Evolutionary conservation across 23 tunicate genomes (phyloP).

Genomic region (Styela clava): DNA sequence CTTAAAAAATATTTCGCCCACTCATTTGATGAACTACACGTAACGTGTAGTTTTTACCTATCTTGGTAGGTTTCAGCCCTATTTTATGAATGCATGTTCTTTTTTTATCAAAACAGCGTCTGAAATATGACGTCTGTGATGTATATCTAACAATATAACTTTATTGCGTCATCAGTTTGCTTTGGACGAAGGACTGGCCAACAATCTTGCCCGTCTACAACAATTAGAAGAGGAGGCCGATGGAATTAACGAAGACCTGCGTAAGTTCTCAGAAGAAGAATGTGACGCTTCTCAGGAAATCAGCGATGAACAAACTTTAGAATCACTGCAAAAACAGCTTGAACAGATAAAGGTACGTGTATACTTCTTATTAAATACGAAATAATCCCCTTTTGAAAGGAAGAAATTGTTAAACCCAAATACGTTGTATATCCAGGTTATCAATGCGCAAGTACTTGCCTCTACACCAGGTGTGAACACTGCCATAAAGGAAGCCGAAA

Average conservation of each 20-base stretch:
- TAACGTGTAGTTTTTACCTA: too few relatives aligned
- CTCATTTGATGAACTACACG: too few relatives aligned
- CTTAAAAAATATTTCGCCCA: too few relatives aligned
- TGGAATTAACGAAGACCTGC: background rate
- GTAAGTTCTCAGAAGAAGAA: background rate
- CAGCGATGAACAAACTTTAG: background rate
- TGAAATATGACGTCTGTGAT: too few relatives aligned
- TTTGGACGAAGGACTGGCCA: constrained; percentile 25
- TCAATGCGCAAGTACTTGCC: background rate
- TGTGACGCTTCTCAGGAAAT: background rate
- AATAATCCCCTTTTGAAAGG: too few relatives aligned
- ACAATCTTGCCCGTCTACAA: constrained; percentile 4
- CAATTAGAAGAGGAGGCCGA: constrained; percentile 19
- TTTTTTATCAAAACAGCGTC: too few relatives aligned
- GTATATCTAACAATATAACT: too few relatives aligned
- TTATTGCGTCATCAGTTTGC: constrained; percentile 21
- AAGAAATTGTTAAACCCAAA: too few relatives aligned
- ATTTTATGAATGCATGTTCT: too few relatives aligned
- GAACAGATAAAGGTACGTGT: constrained; percentile 22
- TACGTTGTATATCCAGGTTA: constrained; percentile 20
- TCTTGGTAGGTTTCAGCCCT: too few relatives aligned
- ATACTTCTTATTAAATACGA: too few relatives aligned
- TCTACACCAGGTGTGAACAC: background rate
- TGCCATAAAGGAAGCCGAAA: constrained; percentile 12
- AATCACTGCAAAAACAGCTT: constrained; percentile 4